Evolutionary conservation across 2,888 invertebrate genomes (phyloP).

Genomic region (Lottia gigantea): DNA sequence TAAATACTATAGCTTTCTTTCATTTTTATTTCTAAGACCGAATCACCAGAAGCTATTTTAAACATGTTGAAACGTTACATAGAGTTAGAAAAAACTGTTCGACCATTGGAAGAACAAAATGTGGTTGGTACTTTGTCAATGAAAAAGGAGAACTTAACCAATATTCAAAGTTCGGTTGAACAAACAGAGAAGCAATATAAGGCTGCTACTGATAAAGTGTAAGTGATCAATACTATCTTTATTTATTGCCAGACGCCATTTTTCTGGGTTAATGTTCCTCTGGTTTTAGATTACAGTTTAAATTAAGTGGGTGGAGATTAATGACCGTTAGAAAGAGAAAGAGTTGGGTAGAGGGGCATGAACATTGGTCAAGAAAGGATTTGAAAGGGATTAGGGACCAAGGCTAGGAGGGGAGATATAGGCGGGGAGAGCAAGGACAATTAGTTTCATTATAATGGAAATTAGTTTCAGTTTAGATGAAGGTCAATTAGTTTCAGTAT

Average conservation of each 20-base stretch:
- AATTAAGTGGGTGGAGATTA: not conserved
- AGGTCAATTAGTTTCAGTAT: too few species aligned
- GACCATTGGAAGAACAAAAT: constrained; percentile 61
- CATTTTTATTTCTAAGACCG: not conserved
- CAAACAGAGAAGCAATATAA: constrained; percentile 64
- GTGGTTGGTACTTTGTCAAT: constrained; percentile 64
- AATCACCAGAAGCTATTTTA: constrained; percentile 4
- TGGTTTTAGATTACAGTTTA: not conserved
- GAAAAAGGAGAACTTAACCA: constrained; percentile 62
- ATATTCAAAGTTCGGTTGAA: constrained; percentile 57
- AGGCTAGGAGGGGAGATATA: too few species aligned
- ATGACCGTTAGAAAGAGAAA: not conserved
- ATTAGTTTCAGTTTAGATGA: too few species aligned
- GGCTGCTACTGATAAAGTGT: constrained; percentile 65
- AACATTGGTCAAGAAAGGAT: too few species aligned
- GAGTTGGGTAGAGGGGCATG: not conserved
- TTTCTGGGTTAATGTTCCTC: not conserved
- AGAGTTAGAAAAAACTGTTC: constrained; percentile 66
- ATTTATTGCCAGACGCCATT: not conserved
- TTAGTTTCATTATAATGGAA: too few species aligned
- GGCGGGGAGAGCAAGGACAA: too few species aligned
- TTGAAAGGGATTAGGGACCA: too few species aligned
- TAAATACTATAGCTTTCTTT: too few species aligned
- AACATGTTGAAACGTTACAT: constrained; percentile 53
- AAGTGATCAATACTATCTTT: constrained; percentile 24